phyloP scores from a whole-genome alignment of 2,888 invertebrate genomes.

The Sycophila texana region DNA sequence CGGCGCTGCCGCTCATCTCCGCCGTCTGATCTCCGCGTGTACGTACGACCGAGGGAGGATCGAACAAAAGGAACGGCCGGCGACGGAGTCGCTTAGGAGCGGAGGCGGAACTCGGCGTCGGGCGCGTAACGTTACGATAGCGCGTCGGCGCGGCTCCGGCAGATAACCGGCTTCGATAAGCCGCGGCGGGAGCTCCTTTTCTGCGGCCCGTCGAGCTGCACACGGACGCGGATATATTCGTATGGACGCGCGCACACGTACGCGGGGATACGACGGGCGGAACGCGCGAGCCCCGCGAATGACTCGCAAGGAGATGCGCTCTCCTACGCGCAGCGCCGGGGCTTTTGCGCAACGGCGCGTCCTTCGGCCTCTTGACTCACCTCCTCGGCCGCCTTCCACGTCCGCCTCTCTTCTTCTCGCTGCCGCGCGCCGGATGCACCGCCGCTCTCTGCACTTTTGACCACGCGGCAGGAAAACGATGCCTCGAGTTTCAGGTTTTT shows the following conservation, averaged over 20 bases:
- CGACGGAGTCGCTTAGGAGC: constrained; percentile 20
- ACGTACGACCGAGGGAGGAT: neutral
- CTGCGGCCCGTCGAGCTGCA: neutral
- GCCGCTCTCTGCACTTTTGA: too few relatives aligned
- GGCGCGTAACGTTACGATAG: constrained; percentile 38
- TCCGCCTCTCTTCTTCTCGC: neutral
- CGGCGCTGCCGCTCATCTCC: too few relatives aligned
- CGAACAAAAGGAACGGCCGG: neutral
- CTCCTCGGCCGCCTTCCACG: neutral
- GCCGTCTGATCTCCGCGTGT: neutral
- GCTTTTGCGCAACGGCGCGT: constrained; percentile 26
- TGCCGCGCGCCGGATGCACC: neutral
- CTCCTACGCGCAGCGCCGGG: neutral
- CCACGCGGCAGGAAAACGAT: too few relatives aligned
- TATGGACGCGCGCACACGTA: neutral
- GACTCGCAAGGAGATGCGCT: constrained; percentile 31
- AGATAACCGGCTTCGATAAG: constrained; percentile 41
- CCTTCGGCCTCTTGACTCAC: too few relatives aligned
- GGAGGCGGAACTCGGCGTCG: constrained; percentile 30
- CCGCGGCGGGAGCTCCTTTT: neutral
- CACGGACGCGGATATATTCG: neutral
- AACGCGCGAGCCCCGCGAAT: constrained; percentile 17
- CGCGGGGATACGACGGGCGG: neutral
- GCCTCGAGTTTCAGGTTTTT: too few relatives aligned
- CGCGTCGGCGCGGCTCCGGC: neutral